Percentiles rank a stretch among this genome's conserved stretches.
Evolutionary conservation across 1,140 invertebrate genomes (phyloP).

Genomic region (Hyphantria cunea): DNA sequence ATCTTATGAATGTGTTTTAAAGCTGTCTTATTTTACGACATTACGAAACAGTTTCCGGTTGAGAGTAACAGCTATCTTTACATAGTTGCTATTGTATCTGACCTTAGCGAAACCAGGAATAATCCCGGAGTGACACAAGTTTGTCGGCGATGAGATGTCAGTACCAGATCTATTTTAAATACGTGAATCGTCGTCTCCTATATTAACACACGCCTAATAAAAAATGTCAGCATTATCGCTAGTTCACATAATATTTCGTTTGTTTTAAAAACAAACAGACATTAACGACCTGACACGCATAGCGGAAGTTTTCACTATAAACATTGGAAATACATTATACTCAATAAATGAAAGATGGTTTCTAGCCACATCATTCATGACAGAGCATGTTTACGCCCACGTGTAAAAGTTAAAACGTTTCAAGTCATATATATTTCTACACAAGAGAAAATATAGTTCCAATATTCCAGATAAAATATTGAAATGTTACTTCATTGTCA

Average conservation of each 20-base stretch:
- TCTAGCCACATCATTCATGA: no score
- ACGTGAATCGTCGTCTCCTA: constrained; percentile 35
- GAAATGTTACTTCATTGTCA: constrained; percentile 25
- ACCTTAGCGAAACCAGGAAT: constrained; percentile 36
- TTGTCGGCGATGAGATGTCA: constrained; percentile 33
- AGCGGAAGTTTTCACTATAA: no score
- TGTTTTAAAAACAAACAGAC: no score
- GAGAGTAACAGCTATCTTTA: constrained; percentile 10
- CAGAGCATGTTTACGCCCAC: no score
- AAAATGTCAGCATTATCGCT: constrained; percentile 24
- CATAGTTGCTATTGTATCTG: constrained; percentile 25
- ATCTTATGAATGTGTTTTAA: constrained; percentile 4
- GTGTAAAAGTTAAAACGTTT: no score
- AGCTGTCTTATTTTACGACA: background rate
- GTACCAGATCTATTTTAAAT: constrained; percentile 55
- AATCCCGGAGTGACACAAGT: constrained; percentile 42
- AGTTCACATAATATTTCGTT: constrained; percentile 13
- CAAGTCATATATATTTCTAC: no score
- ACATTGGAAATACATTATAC: no score
- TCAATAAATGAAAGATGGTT: no score
- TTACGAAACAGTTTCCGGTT: constrained; percentile 1
- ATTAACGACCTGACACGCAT: no score
- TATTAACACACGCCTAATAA: constrained; percentile 17
- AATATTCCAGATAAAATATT: constrained; percentile 10
- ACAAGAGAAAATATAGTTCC: background rate